A percentile compares a stretch with the other conserved stretches of the same genome.
These are phyloP conservation scores for Scytalopus superciliaris DNA, from an alignment of 2,113 vertebrate species.

Conservation along the genomic window DNA sequence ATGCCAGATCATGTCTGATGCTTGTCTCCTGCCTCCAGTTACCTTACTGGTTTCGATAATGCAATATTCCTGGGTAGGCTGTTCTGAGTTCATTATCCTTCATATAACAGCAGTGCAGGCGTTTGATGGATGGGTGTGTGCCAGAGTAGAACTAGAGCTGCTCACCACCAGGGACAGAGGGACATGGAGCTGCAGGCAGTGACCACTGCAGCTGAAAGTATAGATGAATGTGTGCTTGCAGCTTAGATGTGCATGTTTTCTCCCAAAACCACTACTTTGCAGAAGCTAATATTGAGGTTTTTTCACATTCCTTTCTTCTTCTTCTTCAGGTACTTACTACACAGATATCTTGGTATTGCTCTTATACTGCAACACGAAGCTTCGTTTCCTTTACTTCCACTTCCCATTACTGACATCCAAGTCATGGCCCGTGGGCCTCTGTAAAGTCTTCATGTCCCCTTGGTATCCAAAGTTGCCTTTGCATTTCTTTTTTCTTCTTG, in stretches of 20 bases:
- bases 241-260: fast-evolving
- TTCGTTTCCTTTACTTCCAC: not conserved
- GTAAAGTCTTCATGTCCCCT: not conserved
- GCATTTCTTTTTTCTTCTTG: not conserved
- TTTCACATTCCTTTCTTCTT: not conserved
- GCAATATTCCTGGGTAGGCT: conserved; percentile 36
- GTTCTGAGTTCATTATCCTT: conserved; percentile 33
- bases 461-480: not conserved
- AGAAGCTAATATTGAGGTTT: not conserved
- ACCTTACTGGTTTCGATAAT: conserved; percentile 33
- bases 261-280: not conserved
- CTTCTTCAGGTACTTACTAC: not conserved
- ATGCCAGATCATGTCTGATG: not conserved
- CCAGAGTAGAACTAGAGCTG: not conserved
- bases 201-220: not conserved
- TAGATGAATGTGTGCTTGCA: not conserved
- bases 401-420: not conserved
- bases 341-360: not conserved
- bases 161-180: not conserved
- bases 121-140: not conserved
- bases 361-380: not conserved
- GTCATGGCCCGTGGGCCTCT: not conserved
- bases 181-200: not conserved
- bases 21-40: conserved; percentile 18
- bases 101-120: not conserved